Percentiles rank a stretch among this genome's conserved stretches.
These are phyloP conservation scores for Pyrrhopygopsis socrates DNA, from an alignment of 2,888 invertebrate species.

Conservation along the genomic window DNA sequence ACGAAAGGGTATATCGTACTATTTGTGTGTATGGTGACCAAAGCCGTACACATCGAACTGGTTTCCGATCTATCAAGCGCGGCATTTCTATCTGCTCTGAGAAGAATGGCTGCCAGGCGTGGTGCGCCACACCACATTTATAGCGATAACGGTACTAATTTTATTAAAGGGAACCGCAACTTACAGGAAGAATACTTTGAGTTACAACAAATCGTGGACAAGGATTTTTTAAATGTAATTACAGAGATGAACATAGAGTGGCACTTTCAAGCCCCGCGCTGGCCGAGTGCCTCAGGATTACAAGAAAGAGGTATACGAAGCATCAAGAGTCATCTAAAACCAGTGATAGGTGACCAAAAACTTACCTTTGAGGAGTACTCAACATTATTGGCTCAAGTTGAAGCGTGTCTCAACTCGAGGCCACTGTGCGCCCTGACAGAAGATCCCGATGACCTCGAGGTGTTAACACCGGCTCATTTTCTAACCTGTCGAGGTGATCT, in stretches of 20 bases:
- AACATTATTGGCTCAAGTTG: constrained; percentile 32
- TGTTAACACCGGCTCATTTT: constrained; percentile 62
- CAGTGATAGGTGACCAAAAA: constrained; percentile 38
- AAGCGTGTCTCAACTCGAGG: constrained; percentile 44
- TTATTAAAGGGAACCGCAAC: constrained; percentile 9
- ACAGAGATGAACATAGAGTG: constrained; percentile 29
- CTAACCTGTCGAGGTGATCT: constrained; percentile 24
- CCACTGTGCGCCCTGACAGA: constrained; percentile 34
- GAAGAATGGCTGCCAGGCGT: neutral
- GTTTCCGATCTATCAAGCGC: neutral
- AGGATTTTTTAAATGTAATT: constrained; percentile 5
- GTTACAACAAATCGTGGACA: neutral
- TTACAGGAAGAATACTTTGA: constrained; percentile 19
- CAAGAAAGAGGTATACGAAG: constrained; percentile 17
- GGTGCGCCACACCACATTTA: constrained; percentile 9
- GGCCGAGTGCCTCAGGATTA: constrained; percentile 24
- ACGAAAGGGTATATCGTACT: neutral
- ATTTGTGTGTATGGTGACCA: constrained; percentile 15
- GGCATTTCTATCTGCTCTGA: neutral
- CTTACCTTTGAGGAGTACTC: constrained; percentile 42
- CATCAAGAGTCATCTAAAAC: constrained; percentile 37
- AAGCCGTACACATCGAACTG: constrained; percentile 3
- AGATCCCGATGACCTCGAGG: constrained; percentile 18
- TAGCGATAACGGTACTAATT: constrained; percentile 22
- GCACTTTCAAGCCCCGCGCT: constrained; percentile 36